phyloP scores from a whole-genome alignment of 2,797 vertebrate species.

The Tragopan temminckii region DNA sequence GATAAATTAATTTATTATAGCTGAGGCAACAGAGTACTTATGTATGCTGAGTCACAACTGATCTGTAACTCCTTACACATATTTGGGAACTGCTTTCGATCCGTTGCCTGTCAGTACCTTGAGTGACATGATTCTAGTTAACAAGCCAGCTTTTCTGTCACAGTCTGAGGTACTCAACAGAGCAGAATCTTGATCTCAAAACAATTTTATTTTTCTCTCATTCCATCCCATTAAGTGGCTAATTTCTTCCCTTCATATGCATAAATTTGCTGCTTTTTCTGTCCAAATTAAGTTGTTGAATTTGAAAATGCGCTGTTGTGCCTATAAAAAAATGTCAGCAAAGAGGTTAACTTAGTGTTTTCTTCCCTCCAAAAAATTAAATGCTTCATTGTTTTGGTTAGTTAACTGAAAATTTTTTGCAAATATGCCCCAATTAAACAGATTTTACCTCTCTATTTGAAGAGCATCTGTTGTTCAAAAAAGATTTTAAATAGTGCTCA shows the following conservation, averaged over 20 bases:
- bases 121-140: background rate
- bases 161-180: background rate
- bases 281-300: background rate
- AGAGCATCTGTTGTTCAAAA: background rate
- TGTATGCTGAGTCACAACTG: background rate
- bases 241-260: background rate
- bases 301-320: background rate
- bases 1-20: background rate
- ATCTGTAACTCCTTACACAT: background rate
- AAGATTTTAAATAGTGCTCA: background rate
- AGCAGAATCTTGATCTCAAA: background rate
- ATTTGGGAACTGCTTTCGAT: background rate
- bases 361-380: background rate
- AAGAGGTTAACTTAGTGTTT: background rate
- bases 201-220: background rate
- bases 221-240: background rate
- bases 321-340: background rate
- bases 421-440: background rate
- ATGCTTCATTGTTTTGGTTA: background rate
- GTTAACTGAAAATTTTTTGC: background rate
- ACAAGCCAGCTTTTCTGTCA: background rate
- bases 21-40: accelerated
- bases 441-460: background rate
- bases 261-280: background rate
- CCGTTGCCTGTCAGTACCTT: background rate